phyloP scores from a whole-genome alignment of 2,797 vertebrate genomes.

The Kryptopterus vitreolus region DNA sequence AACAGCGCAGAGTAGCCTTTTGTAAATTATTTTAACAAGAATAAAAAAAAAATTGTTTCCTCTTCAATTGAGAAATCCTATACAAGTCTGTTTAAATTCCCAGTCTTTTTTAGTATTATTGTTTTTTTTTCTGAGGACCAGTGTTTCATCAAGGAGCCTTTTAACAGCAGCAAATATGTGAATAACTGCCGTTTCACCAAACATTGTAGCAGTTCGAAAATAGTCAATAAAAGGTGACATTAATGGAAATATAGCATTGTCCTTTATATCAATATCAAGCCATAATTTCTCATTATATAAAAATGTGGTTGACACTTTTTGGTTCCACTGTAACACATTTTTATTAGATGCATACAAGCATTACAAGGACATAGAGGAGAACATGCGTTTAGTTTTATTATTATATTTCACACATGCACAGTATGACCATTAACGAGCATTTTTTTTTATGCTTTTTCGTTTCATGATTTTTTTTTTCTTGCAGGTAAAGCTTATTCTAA shows the following conservation, averaged over 20 bases:
- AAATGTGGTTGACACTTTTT: constrained; percentile 53
- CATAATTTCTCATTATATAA: constrained; percentile 22
- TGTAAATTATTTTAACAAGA: constrained; percentile 40
- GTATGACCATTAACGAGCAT: constrained; percentile 54
- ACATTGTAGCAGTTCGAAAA: background rate
- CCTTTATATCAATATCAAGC: background rate
- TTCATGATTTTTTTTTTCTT: constrained; percentile 44
- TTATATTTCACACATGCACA: constrained; percentile 67
- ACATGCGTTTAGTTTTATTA: constrained; percentile 78
- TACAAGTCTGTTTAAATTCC: constrained; percentile 17
- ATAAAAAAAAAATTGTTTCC: background rate
- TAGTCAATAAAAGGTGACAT: constrained; percentile 32
- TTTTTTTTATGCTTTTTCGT: constrained; percentile 47
- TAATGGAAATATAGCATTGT: background rate
- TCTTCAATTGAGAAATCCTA: constrained; percentile 17
- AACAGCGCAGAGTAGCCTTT: constrained; percentile 29
- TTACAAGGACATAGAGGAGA: constrained; percentile 57
- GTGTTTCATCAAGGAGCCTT: constrained; percentile 27
- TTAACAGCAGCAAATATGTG: constrained; percentile 33
- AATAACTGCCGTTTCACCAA: background rate
- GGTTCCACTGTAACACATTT: constrained; percentile 75
- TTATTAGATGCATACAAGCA: constrained; percentile 86
- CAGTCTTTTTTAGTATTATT: constrained; percentile 28
- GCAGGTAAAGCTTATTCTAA: constrained; percentile 16
- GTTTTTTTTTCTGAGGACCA: constrained; percentile 10